Percentiles rank a stretch among this genome's conserved stretches.
Conservation (phyloP, 2,888 invertebrate species). For the Cartodere bifasciata region DNA sequence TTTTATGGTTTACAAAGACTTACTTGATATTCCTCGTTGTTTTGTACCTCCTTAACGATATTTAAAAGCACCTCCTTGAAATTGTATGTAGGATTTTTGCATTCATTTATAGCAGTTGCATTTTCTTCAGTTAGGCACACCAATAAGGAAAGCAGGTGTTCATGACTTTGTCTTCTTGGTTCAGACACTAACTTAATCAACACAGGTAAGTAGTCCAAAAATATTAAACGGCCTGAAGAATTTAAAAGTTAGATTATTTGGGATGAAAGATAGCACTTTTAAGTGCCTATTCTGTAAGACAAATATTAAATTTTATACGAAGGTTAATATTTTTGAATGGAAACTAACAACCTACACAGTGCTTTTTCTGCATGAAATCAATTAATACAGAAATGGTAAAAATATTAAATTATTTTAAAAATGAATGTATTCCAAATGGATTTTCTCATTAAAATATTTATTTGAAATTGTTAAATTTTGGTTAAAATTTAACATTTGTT, state of each 20-base stretch:
- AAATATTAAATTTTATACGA: constrained; percentile 2
- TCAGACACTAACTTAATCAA: constrained; percentile 22
- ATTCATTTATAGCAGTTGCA: constrained; percentile 31
- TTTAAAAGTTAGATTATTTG: constrained; percentile 6
- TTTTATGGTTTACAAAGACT: constrained; percentile 15
- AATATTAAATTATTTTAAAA: too few species aligned
- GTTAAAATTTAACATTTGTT: too few species aligned
- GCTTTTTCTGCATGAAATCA: too few species aligned
- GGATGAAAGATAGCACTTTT: constrained; percentile 2
- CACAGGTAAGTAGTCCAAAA: constrained; percentile 25
- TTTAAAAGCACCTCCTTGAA: constrained; percentile 31
- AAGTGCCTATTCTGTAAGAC: neutral
- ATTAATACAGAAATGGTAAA: too few species aligned
- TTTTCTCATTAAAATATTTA: too few species aligned
- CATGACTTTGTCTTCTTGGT: constrained; percentile 31
- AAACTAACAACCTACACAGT: too few species aligned
- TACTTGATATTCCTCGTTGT: constrained; percentile 35
- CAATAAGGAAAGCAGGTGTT: constrained; percentile 40
- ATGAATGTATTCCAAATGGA: too few species aligned
- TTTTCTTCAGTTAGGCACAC: constrained; percentile 35
- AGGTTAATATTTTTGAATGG: too few species aligned
- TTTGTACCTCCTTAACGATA: constrained; percentile 29
- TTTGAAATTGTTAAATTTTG: too few species aligned
- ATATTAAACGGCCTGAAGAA: constrained; percentile 24
- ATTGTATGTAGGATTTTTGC: constrained; percentile 33